Evolutionary conservation across 2,888 invertebrate genomes (phyloP), one percentile per base, ranked within the genome.

Genomic region (Cephalotes varians): DNA sequence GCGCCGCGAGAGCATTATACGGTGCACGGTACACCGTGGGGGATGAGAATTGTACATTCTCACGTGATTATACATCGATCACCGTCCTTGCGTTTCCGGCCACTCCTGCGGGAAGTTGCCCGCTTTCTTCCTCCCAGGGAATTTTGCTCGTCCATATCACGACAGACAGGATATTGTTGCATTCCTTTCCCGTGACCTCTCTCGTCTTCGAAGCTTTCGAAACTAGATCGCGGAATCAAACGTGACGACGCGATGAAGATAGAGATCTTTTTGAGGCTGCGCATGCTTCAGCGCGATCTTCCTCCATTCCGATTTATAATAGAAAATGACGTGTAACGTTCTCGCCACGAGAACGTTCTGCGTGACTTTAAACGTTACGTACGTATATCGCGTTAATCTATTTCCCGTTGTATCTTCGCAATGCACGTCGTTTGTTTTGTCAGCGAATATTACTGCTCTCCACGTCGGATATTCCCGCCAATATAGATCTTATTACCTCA

Each of bases 11-110:
- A 37, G 21, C 18, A 28, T 69, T 34, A 25, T 58, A 37, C n/a
- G 60, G 58, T 47, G 54, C 28, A 40, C 21, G 10, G 60, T 58
- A 44, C 21, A 18, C 21, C 4, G 25, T 6, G 18, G 10, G 71
- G n/a, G 54, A 56, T 21, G 34, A 58, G 73, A 83, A 84, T 83
- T 81, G 87, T 81, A 81, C 85, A 83, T 88, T 87, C 82, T 74
- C 84, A 64, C 77, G 81, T 85, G 86, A 88, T 90, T 87, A 86
- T 85, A 65, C 85, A 85, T 87, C 88, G 82, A 89, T 89, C 86
- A 85, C 79, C 67, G 62, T 83, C 56, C 34, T 62, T 44, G 67
- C 60, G 67, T 51, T 84, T 81, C 83, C 60, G 54, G 47, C 40
- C 56, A 72, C 67, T 62, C 62, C 58, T 62, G 12, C 9, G 40